These are phyloP conservation scores for Bellardia bayeri DNA, from an alignment of 2,888 invertebrate species.

Conservation along the genomic window DNA sequence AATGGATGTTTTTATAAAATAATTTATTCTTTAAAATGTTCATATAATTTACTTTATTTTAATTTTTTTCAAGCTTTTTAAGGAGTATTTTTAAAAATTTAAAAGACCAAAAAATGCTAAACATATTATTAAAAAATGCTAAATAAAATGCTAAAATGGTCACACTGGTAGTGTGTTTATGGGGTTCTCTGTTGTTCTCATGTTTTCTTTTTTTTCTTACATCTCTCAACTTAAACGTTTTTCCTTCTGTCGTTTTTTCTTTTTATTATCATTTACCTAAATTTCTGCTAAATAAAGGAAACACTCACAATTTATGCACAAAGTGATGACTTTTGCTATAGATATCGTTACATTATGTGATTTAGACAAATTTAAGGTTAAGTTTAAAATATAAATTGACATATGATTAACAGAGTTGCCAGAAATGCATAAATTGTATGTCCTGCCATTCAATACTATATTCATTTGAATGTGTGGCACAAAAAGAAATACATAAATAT, in stretches of 20 bases:
- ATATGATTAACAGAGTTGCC: constrained; percentile 65
- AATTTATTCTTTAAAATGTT: too few relatives aligned
- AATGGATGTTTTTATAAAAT: too few relatives aligned
- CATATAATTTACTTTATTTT: too few relatives aligned
- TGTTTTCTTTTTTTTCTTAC: constrained; percentile 24
- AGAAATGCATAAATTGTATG: constrained; percentile 47
- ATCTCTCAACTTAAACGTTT: constrained; percentile 51
- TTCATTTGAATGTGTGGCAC: neutral
- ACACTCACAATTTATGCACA: constrained; percentile 81
- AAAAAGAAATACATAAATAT: neutral
- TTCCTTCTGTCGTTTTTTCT: constrained; percentile 46
- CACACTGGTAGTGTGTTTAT: too few relatives aligned
- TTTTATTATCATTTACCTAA: constrained; percentile 69
- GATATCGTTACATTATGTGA: constrained; percentile 53
- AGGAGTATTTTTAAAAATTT: too few relatives aligned
- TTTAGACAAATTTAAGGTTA: constrained; percentile 73
- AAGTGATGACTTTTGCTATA: constrained; percentile 80
- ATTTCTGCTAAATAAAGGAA: neutral
- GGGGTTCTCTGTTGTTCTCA: too few relatives aligned
- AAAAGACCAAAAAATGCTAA: too few relatives aligned
- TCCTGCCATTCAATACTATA: neutral
- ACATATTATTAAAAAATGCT: too few relatives aligned
- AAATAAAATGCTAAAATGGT: too few relatives aligned
- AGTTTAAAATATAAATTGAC: constrained; percentile 69
- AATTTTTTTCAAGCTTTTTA: too few relatives aligned